These are phyloP conservation scores for Champsocephalus gunnari DNA, from an alignment of 2,797 vertebrate species.

Conservation along the genomic window DNA sequence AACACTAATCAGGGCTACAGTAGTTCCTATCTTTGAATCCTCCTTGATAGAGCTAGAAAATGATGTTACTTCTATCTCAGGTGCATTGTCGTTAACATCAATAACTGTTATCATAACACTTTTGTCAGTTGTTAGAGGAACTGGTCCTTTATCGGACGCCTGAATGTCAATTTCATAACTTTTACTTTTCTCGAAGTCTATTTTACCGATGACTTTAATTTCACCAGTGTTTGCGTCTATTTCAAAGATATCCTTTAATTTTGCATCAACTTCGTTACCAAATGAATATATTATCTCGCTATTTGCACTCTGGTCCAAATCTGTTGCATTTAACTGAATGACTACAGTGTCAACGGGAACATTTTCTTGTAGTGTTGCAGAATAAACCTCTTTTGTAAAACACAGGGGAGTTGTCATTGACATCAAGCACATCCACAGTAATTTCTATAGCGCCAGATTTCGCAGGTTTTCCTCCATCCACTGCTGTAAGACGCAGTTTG, in stretches of 20 bases:
- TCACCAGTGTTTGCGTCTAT: constrained; percentile 75
- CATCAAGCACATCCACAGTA: constrained; percentile 72
- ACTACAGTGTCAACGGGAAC: constrained; percentile 59
- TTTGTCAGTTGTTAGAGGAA: constrained; percentile 62
- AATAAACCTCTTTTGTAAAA: constrained; percentile 58
- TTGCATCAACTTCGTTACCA: constrained; percentile 66
- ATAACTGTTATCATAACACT: constrained; percentile 63
- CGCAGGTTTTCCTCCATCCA: constrained; percentile 72
- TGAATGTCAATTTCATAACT: constrained; percentile 76
- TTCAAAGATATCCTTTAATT: constrained; percentile 63
- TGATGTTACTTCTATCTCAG: constrained; percentile 85
- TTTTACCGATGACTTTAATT: constrained; percentile 58
- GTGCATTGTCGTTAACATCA: constrained; percentile 81
- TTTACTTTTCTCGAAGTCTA: constrained; percentile 75
- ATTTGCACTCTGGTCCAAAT: constrained; percentile 68
- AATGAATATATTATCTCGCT: constrained; percentile 74
- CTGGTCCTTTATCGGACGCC: constrained; percentile 68
- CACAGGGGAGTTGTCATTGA: constrained; percentile 78
- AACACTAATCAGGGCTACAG: constrained; percentile 76
- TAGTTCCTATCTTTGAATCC: constrained; percentile 75
- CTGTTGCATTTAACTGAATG: constrained; percentile 73
- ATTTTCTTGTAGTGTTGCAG: constrained; percentile 68
- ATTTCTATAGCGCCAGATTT: constrained; percentile 71
- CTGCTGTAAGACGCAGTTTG: constrained; percentile 62
- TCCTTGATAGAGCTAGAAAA: constrained; percentile 80